Percentiles rank a stretch among this genome's conserved stretches.
phyloP scores from a whole-genome alignment of 2,888 invertebrate species.

The Amorpha juglandis region DNA sequence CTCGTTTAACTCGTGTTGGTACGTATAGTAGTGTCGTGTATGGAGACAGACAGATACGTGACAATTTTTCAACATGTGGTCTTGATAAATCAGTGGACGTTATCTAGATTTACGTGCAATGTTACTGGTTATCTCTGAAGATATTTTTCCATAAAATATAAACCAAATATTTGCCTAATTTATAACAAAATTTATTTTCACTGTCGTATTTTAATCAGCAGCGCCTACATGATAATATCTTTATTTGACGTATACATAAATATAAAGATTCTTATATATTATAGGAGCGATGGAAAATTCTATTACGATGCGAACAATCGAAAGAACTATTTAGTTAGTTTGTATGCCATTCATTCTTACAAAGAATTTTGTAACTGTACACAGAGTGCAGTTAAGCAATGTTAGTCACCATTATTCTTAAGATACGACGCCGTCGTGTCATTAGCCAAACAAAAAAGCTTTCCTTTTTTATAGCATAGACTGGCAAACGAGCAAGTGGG shows the following conservation, averaged over 20 bases:
- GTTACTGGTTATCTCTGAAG: conserved; percentile 46
- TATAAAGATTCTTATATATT: neutral
- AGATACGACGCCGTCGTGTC: neutral
- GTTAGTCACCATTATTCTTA: neutral
- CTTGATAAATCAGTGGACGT: conserved; percentile 64
- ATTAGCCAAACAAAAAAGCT: neutral
- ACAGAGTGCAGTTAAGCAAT: conserved; percentile 3
- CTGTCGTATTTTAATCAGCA: conserved; percentile 34
- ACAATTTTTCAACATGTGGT: conserved; percentile 70
- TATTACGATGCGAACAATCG: neutral
- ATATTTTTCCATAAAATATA: conserved; percentile 29
- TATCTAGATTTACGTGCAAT: conserved; percentile 65
- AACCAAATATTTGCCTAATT: conserved; percentile 48
- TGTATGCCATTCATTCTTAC: neutral
- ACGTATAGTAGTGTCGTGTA: conserved; percentile 35
- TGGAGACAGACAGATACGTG: conserved; percentile 55
- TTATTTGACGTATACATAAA: conserved; percentile 9
- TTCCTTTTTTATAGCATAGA: too few relatives aligned
- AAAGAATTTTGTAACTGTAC: conserved; percentile 14
- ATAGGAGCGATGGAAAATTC: neutral
- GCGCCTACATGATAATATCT: conserved; percentile 29
- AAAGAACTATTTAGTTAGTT: neutral
- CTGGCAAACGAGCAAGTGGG: too few relatives aligned
- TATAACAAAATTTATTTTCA: conserved; percentile 38
- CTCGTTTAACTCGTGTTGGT: neutral